Evolutionary conservation across 2,797 vertebrate species (phyloP), one percentile per base, ranked within the genome.

Genomic region (Knipowitschia caucasica): DNA sequence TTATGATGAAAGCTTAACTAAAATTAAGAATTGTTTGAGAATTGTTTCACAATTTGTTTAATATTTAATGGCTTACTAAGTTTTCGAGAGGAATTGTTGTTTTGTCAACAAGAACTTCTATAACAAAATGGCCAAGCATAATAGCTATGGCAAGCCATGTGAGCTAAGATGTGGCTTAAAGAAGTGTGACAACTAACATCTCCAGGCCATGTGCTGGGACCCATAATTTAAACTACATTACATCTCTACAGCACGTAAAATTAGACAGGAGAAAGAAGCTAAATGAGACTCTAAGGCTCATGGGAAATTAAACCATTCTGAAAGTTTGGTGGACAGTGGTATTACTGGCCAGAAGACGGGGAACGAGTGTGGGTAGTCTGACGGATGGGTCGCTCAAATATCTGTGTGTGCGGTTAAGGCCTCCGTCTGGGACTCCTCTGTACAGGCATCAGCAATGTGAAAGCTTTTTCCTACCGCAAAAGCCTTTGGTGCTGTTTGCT

Each of bases 251-350:
- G 44, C 47, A 14, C 7, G 7, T 49, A 30, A 23, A 49, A 49
- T 49, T 21, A 33, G 29, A 46, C 33, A 45, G 47, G 44, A 14
- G 0, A 35, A 30, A 29, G 20, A 43, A 56, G 62, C 18, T 12
- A 8, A 10, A 46, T 51, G 42, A 29, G 15, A 45, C 40, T 49
- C 34, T 59, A 40, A 55, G 63, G 40, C 78, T 64, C 60, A 0
- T 65, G 71, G 83, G 78, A 80, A 81, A 82, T 83, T 57, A 81
- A 75, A 49, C 46, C 49, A 46, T 59, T 59, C 60, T 54, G 38
- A 27, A 65, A 58, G 65, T 51, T 25, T 71, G 39, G 55, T 59
- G 50, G 59, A 75, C 10, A n/a, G 63, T 65, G 20, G 38, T 40
- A 21, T 68, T 31, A 25, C 50, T 30, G 58, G 53, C 46, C 44